These are phyloP conservation scores for Mastigias papua DNA, from an alignment of 30 jellyfish, hydroid and myxozoan genomes.

Conservation along the genomic window DNA sequence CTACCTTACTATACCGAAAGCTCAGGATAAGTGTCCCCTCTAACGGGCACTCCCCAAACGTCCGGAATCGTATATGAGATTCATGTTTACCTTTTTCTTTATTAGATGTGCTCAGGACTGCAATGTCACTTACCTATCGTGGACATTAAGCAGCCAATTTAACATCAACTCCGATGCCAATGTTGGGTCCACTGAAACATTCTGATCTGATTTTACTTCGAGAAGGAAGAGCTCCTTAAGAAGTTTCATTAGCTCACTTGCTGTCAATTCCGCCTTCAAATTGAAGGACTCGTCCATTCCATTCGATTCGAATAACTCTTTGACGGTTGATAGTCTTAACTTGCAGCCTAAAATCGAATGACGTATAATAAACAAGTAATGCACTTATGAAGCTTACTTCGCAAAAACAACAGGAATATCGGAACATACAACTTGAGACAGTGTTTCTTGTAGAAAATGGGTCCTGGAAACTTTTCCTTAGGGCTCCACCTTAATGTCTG, in stretches of 20 bases:
- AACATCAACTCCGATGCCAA: conserved; percentile 67
- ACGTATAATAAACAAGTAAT: not conserved
- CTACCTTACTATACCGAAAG: too few species aligned
- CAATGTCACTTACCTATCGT: conserved; percentile 41
- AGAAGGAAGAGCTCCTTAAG: conserved; percentile 29
- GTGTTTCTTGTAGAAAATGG: too few species aligned
- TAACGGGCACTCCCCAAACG: too few species aligned
- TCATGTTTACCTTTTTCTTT: too few species aligned
- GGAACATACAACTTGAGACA: too few species aligned
- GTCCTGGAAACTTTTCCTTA: too few species aligned
- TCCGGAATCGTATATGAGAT: too few species aligned
- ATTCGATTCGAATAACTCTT: conserved; percentile 55
- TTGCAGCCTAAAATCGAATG: conserved; percentile 42
- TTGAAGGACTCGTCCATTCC: conserved; percentile 27
- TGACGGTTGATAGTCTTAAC: conserved; percentile 43
- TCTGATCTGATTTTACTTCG: conserved; percentile 34
- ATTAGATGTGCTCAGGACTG: not conserved
- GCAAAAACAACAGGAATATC: too few species aligned
- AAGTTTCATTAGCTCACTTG: conserved; percentile 1
- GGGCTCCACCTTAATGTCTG: too few species aligned
- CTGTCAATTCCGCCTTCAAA: conserved; percentile 33
- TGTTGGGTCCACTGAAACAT: not conserved
- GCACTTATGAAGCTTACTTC: too few species aligned
- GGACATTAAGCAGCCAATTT: conserved; percentile 67
- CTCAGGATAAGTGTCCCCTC: too few species aligned